Percentiles rank a stretch among this genome's conserved stretches.
Conservation (phyloP, 2,888 invertebrate species). For the Xylota segnis region DNA sequence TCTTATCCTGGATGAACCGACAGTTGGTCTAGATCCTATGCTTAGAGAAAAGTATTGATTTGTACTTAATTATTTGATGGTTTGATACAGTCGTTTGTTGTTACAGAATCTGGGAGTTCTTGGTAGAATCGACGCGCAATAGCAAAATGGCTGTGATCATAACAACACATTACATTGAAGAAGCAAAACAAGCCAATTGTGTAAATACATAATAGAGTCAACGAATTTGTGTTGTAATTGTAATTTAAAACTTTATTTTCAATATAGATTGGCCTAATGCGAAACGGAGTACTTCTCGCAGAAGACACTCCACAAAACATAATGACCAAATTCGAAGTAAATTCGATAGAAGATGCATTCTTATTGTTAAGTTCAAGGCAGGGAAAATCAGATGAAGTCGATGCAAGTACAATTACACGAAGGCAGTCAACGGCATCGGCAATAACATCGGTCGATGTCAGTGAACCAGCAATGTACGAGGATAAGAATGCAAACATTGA, state of each 20-base stretch:
- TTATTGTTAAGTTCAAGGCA: slow-evolving; percentile 89
- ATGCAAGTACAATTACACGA: slow-evolving; percentile 75
- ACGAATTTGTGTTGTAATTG: too few relatives aligned
- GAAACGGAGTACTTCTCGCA: slow-evolving; percentile 93
- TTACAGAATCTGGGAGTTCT: slow-evolving; percentile 94
- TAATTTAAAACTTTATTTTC: background rate
- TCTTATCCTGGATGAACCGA: slow-evolving; percentile 96
- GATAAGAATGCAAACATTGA: slow-evolving; percentile 76
- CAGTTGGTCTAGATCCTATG: slow-evolving; percentile 96
- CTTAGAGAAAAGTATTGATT: slow-evolving; percentile 89
- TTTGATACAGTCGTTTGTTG: background rate
- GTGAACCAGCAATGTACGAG: slow-evolving; percentile 78
- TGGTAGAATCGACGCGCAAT: slow-evolving; percentile 89
- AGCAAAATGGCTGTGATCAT: slow-evolving; percentile 93
- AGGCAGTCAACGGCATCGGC: slow-evolving; percentile 78
- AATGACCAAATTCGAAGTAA: slow-evolving; percentile 88
- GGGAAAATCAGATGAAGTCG: slow-evolving; percentile 83
- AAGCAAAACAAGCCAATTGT: slow-evolving; percentile 92
- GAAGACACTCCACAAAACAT: slow-evolving; percentile 92
- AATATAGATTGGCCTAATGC: slow-evolving; percentile 93
- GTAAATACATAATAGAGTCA: slow-evolving; percentile 86
- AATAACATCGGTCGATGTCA: slow-evolving; percentile 80
- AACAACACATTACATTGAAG: slow-evolving; percentile 98
- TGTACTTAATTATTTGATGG: background rate
- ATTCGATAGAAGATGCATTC: slow-evolving; percentile 94